Conservation (phyloP, 2,797 vertebrate species). For the Halcyon smyrnensis region DNA sequence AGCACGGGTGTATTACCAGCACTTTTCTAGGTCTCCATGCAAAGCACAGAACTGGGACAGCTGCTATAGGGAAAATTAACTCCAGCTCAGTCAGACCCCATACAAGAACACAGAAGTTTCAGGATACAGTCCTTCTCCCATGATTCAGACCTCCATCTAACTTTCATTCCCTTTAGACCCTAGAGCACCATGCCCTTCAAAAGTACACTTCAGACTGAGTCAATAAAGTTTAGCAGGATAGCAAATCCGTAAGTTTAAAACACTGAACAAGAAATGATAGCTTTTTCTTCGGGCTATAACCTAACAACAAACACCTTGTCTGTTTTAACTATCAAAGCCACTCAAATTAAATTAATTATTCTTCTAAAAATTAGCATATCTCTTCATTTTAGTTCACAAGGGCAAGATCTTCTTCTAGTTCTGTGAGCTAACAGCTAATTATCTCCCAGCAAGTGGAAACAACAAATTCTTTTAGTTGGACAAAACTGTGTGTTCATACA, state of each 20-base stretch:
- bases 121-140: background rate
- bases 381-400: background rate
- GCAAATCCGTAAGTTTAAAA: background rate
- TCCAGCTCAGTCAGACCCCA: too few species aligned
- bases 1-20: too few species aligned
- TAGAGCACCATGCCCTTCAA: background rate
- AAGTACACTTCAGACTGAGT: background rate
- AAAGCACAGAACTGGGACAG: too few species aligned
- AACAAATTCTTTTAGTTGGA: background rate
- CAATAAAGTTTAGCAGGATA: background rate
- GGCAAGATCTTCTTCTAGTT: background rate
- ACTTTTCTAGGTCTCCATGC: too few species aligned
- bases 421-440: background rate
- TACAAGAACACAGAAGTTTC: background rate
- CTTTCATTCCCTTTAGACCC: background rate
- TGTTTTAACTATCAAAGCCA: background rate
- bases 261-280: background rate
- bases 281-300: background rate
- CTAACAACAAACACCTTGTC: background rate
- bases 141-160: background rate
- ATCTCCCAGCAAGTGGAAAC: background rate
- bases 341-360: background rate
- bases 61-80: too few species aligned
- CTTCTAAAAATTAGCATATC: background rate
- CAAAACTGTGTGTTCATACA: background rate